Evolutionary conservation across 2,888 invertebrate genomes (phyloP).

Genomic region (Amiota mariae): DNA sequence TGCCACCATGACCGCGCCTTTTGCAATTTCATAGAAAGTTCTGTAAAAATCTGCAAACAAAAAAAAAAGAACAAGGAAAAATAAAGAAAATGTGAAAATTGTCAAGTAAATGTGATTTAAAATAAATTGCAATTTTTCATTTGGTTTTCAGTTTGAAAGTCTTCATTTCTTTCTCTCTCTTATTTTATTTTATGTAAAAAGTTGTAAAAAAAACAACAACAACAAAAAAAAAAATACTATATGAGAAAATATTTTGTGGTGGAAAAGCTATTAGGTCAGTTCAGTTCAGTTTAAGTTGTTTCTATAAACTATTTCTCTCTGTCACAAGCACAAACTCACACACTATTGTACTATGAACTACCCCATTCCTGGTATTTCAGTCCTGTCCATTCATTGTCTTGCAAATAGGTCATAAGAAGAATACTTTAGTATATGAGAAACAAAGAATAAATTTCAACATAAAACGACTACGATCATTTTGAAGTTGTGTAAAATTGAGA

Average conservation of each 20-base stretch:
- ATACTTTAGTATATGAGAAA: too few relatives aligned
- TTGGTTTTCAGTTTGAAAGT: background rate
- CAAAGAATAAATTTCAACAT: background rate
- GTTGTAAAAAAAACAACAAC: background rate
- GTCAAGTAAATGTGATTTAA: conserved; percentile 17
- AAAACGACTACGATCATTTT: background rate
- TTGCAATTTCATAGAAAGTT: background rate
- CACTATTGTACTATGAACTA: background rate
- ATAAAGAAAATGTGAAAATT: conserved; percentile 14
- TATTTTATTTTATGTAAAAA: conserved; percentile 3
- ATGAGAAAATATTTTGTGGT: background rate
- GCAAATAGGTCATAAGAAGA: too few relatives aligned
- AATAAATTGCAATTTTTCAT: conserved; percentile 21
- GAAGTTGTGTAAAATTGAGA: background rate
- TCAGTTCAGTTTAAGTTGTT: background rate
- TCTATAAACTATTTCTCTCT: background rate
- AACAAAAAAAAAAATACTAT: too few relatives aligned
- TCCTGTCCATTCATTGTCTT: too few relatives aligned
- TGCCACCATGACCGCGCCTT: background rate
- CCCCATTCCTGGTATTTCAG: too few relatives aligned
- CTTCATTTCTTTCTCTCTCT: background rate
- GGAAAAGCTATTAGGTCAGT: background rate
- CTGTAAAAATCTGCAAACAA: background rate
- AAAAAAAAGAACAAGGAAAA: background rate
- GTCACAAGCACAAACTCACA: background rate